phyloP scores from a whole-genome alignment of 2,797 vertebrate species.

The Sternotherus odoratus region DNA sequence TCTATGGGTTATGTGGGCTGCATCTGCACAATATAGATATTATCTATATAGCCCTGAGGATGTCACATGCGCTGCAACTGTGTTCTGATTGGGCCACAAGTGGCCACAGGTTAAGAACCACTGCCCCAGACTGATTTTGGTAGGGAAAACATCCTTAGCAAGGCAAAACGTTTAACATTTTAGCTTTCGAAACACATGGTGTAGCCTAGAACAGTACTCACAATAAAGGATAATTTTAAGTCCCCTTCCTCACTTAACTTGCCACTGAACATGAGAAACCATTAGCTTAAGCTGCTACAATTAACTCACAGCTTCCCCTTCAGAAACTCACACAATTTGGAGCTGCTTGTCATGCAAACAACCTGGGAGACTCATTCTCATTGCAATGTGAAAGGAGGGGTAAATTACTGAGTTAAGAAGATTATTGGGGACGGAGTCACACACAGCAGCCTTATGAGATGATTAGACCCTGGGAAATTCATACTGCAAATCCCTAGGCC shows the following conservation, averaged over 20 bases:
- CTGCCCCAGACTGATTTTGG: not conserved
- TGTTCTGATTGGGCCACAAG: too few species aligned
- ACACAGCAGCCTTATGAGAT: constrained; percentile 82
- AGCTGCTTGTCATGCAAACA: constrained; percentile 86
- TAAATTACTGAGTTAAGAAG: constrained; percentile 85
- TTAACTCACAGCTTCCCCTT: constrained; percentile 78
- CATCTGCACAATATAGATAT: too few species aligned
- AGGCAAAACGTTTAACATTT: constrained; percentile 52
- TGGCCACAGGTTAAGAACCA: too few species aligned
- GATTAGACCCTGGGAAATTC: constrained; percentile 87
- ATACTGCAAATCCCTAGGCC: constrained; percentile 75
- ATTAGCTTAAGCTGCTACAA: constrained; percentile 75
- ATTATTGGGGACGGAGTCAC: constrained; percentile 85
- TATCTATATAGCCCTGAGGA: too few species aligned
- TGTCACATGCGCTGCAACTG: too few species aligned
- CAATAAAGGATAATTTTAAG: constrained; percentile 65
- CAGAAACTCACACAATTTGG: constrained; percentile 74
- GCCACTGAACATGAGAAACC: constrained; percentile 79
- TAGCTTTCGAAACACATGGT: constrained; percentile 62
- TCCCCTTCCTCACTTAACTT: constrained; percentile 65
- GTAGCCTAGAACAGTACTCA: constrained; percentile 16
- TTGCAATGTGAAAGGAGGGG: constrained; percentile 74
- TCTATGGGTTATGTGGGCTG: too few species aligned
- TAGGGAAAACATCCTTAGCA: constrained; percentile 50
- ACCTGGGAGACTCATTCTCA: constrained; percentile 82